Evolutionary conservation across 2,113 vertebrate genomes (phyloP).

Genomic region (Crypturellus undulatus): DNA sequence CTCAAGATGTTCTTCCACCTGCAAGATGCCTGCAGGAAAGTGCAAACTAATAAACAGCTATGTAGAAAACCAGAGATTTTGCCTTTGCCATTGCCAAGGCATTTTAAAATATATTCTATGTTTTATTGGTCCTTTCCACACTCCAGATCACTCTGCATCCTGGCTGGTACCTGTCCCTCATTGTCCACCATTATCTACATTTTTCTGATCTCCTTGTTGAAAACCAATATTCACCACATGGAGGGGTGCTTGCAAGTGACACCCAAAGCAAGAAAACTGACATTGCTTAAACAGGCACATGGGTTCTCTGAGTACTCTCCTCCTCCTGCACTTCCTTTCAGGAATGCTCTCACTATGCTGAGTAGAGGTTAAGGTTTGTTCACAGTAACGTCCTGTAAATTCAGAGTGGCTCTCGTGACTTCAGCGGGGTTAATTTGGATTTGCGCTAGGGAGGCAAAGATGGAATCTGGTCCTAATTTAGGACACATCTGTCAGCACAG

Average conservation of each 20-base stretch:
- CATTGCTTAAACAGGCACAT: background rate
- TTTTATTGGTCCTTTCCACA: background rate
- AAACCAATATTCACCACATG: background rate
- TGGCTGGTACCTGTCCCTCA: background rate
- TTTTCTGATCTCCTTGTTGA: background rate
- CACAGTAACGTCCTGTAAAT: background rate
- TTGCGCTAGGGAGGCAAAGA: background rate
- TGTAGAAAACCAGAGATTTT: background rate
- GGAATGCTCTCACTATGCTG: background rate
- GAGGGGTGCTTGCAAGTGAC: background rate
- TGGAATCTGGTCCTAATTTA: slow-evolving; percentile 15
- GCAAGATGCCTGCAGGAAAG: background rate
- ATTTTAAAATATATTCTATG: background rate
- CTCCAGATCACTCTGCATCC: background rate
- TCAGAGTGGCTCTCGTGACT: background rate
- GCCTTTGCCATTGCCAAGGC: background rate
- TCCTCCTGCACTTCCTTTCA: background rate
- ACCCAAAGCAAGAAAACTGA: background rate
- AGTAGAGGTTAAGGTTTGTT: background rate
- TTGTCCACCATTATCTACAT: background rate
- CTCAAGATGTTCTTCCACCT: background rate
- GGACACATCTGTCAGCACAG: background rate
- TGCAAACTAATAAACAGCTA: background rate
- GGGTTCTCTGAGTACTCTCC: background rate
- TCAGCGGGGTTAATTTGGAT: background rate